Percentiles rank a stretch among this genome's conserved stretches.
Evolutionary conservation across 2,113 vertebrate genomes (phyloP).

Genomic region (Indicator maculatus): DNA sequence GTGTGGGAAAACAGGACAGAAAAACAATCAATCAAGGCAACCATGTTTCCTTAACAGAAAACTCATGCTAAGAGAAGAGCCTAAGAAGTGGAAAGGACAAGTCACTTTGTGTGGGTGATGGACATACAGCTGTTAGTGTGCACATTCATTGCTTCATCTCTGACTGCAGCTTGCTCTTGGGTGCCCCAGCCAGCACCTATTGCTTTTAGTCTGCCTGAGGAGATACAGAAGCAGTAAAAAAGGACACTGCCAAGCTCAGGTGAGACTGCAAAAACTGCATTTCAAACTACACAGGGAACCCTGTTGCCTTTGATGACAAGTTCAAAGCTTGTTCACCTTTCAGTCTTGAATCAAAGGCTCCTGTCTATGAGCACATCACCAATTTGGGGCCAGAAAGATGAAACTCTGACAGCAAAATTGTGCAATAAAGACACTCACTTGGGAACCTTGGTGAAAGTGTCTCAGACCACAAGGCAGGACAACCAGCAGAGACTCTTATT

Average conservation of each 20-base stretch:
- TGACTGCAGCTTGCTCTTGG: fast-evolving
- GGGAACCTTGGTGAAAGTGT: not conserved
- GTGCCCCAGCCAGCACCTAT: fast-evolving
- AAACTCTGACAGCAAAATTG: not conserved
- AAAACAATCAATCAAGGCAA: not conserved
- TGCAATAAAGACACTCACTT: not conserved
- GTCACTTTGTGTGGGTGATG: not conserved
- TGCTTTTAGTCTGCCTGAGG: not conserved
- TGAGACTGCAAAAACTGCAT: not conserved
- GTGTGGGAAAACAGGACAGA: not conserved
- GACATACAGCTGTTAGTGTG: fast-evolving
- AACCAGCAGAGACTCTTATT: not conserved
- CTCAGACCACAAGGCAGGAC: not conserved
- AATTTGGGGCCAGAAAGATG: not conserved
- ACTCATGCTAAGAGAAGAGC: not conserved
- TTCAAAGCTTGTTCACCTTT: not conserved
- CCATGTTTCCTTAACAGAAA: not conserved
- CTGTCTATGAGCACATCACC: fast-evolving
- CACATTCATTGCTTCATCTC: too few species aligned
- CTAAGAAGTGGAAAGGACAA: not conserved
- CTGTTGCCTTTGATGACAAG: not conserved
- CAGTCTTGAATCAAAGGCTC: not conserved
- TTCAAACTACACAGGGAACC: not conserved
- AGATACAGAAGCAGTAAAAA: not conserved
- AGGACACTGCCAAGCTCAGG: not conserved